Percentiles rank a stretch among this genome's conserved stretches.
Evolutionary conservation across 2,113 vertebrate genomes (phyloP).

Genomic region (Talpa occidentalis): DNA sequence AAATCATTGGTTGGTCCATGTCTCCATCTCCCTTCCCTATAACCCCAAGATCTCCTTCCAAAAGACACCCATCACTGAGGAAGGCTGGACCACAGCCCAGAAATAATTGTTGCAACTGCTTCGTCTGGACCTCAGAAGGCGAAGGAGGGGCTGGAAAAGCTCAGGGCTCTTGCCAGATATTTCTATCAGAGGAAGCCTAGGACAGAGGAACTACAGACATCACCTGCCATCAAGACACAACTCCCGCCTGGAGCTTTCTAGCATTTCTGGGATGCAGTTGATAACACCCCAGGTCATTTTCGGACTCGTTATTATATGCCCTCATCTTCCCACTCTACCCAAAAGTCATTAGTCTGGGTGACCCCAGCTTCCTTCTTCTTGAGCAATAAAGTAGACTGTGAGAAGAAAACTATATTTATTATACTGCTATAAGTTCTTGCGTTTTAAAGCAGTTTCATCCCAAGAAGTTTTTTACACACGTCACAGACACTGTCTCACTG

Average conservation of each 20-base stretch:
- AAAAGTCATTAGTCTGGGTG: neutral
- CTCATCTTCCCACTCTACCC: neutral
- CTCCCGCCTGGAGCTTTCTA: neutral
- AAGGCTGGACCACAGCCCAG: conserved; percentile 83
- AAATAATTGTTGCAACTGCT: conserved; percentile 65
- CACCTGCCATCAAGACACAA: neutral
- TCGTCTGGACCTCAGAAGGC: conserved; percentile 55
- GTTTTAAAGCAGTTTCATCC: neutral
- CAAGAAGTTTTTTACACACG: neutral
- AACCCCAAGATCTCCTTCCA: conserved; percentile 70
- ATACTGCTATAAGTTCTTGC: neutral
- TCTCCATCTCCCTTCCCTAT: conserved; percentile 76
- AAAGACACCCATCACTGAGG: conserved; percentile 51
- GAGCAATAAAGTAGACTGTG: neutral
- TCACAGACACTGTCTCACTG: neutral
- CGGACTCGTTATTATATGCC: neutral
- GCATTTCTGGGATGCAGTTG: neutral
- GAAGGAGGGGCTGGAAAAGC: conserved; percentile 31
- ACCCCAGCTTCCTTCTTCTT: neutral
- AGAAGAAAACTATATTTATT: neutral
- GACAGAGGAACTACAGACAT: neutral
- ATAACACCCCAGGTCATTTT: neutral
- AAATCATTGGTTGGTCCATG: conserved; percentile 78
- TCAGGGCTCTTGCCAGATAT: neutral
- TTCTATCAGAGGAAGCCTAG: conserved; percentile 53